Base-by-base conservation (phyloP, 2,888 invertebrate genomes). In the Cataglyphis cursor region DNA sequence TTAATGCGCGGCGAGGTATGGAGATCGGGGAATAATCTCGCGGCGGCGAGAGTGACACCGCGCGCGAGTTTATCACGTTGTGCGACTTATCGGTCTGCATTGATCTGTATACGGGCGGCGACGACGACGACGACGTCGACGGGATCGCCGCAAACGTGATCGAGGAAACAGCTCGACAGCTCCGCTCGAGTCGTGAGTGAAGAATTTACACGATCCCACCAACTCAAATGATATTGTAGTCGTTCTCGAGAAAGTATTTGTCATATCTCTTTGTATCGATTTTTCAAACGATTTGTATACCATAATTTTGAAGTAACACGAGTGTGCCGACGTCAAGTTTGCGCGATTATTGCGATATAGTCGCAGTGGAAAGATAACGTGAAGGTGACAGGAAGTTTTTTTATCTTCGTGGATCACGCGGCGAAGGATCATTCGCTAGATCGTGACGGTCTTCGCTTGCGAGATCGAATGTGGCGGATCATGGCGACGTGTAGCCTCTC, bases 51-150 rank as follows among this genome's bases (percentile, higher is more conserved):
- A 64, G 62, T 64, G 48, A 64, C 12, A n/a, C 35, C 18, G 24
- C 73, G 73, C 61, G 73, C 41, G 44, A 51, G 62, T 57, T 51
- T 57, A 66, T 68, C 72, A 61, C 66, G 54, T 66, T 66, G 54
- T 28, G 66, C 57, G 76, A 66, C 72, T 80, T 80, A 80, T 70
- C 72, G 78, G 59, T 31, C 72, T 59, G 44, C 78, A 80, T 80
- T 59, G 72, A 80, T 80, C 78, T 70, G 59, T 66, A 41, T 66
- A 65, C 76, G 76, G 76, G 76, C 76, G 54, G 61, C 75, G 65
- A 75, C 64, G 51, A n/a, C 38, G 41, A 41, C 57, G 70, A 51
- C 68, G 72, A 4, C 57, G 41, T 18, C 48, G 15, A 59, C n/a
- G 21, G 68, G 48, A 74, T 21, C 72, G 18, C 28, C 38, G 41